These are phyloP conservation scores for Temnothorax longispinosus DNA, from an alignment of 1,140 invertebrate species.

Conservation along the genomic window DNA sequence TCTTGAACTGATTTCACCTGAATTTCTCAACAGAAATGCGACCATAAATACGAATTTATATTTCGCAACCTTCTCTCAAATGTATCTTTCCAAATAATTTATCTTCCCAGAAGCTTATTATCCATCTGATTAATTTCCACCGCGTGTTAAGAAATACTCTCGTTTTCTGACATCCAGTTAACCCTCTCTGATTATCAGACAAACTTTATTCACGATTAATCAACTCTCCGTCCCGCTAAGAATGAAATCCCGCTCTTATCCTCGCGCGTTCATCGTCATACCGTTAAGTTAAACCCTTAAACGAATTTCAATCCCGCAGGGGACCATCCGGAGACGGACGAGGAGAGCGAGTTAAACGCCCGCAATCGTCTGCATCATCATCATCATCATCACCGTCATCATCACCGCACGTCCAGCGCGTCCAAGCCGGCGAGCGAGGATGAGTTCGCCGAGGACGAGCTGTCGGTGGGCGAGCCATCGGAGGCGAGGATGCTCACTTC, in stretches of 20 bases:
- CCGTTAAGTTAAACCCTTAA: conserved; percentile 19
- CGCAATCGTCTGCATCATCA: conserved; percentile 79
- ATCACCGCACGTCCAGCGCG: conserved; percentile 75
- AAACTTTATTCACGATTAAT: conserved; percentile 37
- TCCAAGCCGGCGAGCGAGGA: conserved; percentile 88
- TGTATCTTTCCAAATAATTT: conserved; percentile 43
- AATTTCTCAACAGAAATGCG: background rate
- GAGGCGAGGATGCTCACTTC: conserved; percentile 85
- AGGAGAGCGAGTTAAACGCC: conserved; percentile 86
- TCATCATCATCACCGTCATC: conserved; percentile 75
- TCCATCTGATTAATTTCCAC: conserved; percentile 59
- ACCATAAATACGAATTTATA: background rate
- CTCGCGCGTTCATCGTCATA: background rate
- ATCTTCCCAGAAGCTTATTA: conserved; percentile 59
- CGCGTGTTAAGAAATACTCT: background rate
- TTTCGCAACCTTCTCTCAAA: background rate
- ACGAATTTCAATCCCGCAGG: conserved; percentile 71
- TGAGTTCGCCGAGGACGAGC: conserved; percentile 90
- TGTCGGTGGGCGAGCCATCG: conserved; percentile 86
- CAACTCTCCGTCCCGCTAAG: background rate
- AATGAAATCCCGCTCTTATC: conserved; percentile 17
- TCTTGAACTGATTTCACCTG: background rate
- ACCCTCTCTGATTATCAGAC: conserved; percentile 2
- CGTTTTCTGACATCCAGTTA: conserved; percentile 24
- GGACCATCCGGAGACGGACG: conserved; percentile 85